Evolutionary conservation across 2,888 invertebrate species (phyloP).

Genomic region (Drosophila rubida): DNA sequence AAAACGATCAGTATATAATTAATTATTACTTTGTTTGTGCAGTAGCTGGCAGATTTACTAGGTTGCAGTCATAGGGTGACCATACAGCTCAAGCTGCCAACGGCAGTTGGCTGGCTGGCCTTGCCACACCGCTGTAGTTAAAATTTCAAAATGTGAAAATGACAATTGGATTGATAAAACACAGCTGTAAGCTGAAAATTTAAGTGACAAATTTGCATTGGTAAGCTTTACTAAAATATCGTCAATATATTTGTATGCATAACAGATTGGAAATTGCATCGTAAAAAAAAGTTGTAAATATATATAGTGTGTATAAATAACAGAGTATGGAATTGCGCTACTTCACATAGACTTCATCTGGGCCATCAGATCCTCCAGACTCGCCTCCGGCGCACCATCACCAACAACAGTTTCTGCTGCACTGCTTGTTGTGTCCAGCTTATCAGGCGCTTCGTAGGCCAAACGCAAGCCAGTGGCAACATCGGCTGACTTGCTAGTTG

Average conservation of each 20-base stretch:
- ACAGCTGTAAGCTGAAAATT: too few species aligned
- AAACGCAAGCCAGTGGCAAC: conserved; percentile 85
- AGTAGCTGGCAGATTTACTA: background rate
- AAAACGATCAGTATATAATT: too few species aligned
- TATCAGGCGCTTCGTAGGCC: conserved; percentile 90
- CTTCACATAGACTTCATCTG: conserved; percentile 94
- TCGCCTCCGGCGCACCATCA: conserved; percentile 86
- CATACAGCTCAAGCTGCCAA: background rate
- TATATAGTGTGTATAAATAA: conserved; percentile 31
- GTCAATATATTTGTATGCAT: conserved; percentile 8
- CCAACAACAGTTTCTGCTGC: conserved; percentile 20
- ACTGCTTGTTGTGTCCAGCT: conserved; percentile 74
- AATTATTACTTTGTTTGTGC: too few species aligned
- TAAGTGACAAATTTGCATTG: too few species aligned
- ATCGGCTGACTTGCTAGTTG: background rate
- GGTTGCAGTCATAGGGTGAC: background rate
- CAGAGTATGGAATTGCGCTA: conserved; percentile 40
- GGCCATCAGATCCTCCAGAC: conserved; percentile 95
- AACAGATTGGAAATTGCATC: conserved; percentile 16
- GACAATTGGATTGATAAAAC: too few species aligned
- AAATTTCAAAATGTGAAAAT: background rate
- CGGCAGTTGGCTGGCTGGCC: background rate
- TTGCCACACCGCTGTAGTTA: background rate
- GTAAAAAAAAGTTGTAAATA: conserved; percentile 46
- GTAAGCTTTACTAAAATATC: background rate